Evolutionary conservation across 64 coral and sea anemone genomes (phyloP).

Genomic region (Actinia equina): DNA sequence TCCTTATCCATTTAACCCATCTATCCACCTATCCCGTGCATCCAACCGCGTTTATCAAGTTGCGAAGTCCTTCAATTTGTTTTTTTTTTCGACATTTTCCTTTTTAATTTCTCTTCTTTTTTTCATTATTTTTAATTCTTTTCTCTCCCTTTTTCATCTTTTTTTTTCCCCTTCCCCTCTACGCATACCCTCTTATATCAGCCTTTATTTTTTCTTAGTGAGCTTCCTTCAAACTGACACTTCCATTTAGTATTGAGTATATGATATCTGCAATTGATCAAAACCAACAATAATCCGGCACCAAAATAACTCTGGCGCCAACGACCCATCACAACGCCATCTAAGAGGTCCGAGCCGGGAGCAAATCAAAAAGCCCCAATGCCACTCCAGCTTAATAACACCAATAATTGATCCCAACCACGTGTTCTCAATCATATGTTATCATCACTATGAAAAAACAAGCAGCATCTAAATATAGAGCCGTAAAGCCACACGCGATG

Average conservation of each 20-base stretch:
- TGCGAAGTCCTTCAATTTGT: no score
- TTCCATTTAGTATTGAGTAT: no score
- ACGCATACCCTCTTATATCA: no score
- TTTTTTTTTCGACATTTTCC: no score
- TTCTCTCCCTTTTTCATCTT: no score
- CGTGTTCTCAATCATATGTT: not conserved
- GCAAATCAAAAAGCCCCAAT: not conserved
- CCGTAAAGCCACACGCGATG: not conserved
- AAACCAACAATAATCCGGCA: not conserved
- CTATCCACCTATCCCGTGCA: no score
- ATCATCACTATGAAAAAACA: not conserved
- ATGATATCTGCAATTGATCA: not conserved
- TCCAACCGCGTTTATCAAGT: no score
- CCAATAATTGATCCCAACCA: not conserved
- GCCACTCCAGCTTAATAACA: not conserved
- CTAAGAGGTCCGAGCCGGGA: not conserved
- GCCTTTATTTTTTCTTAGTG: no score
- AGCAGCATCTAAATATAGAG: not conserved
- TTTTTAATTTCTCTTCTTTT: no score
- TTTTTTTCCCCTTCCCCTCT: no score
- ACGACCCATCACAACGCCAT: not conserved
- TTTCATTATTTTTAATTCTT: no score
- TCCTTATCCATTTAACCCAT: not conserved
- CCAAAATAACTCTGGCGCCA: not conserved
- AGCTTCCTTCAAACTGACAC: no score